Evolutionary conservation across 2,888 invertebrate genomes (phyloP).

Genomic region (Thera britannica): DNA sequence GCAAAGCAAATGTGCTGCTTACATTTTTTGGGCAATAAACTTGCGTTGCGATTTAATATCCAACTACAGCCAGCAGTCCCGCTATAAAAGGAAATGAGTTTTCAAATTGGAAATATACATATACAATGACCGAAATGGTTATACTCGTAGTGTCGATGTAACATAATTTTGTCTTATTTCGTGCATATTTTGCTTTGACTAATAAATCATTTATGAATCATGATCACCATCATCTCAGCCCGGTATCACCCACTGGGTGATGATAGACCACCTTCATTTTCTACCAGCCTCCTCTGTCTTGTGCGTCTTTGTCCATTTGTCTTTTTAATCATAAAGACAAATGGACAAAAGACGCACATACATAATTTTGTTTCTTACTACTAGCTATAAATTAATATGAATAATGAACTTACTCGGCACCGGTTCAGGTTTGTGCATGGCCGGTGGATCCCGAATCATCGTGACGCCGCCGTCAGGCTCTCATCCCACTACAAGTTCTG

Average conservation of each 20-base stretch:
- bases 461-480: slow-evolving; percentile 69
- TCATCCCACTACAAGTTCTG: slow-evolving; percentile 71
- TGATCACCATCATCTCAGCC: too few species aligned
- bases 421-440: slow-evolving; percentile 82
- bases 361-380: background rate
- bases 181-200: too few species aligned
- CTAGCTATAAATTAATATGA: background rate
- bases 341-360: too few species aligned
- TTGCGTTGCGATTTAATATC: slow-evolving; percentile 41
- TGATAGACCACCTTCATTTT: too few species aligned
- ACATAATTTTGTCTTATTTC: background rate
- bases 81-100: slow-evolving; percentile 27
- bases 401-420: slow-evolving; percentile 67
- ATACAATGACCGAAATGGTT: slow-evolving; percentile 8
- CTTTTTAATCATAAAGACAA: too few species aligned
- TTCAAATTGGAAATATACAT: slow-evolving; percentile 25
- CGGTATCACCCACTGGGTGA: too few species aligned
- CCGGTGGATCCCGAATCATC: slow-evolving; percentile 83
- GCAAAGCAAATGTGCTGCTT: slow-evolving; percentile 73
- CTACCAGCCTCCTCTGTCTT: too few species aligned
- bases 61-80: slow-evolving; percentile 29
- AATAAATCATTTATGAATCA: too few species aligned
- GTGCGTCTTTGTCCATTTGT: too few species aligned
- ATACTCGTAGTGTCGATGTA: slow-evolving; percentile 17
- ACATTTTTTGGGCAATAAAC: slow-evolving; percentile 56